Evolutionary conservation across 2,888 invertebrate species (phyloP).

Genomic region (Caenorhabditis wallacei): DNA sequence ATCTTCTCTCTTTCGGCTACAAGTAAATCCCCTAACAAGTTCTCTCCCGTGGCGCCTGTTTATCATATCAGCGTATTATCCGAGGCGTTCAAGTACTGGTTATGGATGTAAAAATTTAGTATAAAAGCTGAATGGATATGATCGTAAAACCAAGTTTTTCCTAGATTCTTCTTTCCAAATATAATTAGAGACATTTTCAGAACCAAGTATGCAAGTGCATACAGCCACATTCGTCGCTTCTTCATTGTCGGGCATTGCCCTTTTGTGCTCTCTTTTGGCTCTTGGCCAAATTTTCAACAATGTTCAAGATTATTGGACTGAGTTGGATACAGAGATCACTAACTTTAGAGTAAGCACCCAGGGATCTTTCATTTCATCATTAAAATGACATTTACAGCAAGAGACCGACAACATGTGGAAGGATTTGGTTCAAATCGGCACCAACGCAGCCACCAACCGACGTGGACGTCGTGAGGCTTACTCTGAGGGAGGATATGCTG

Average conservation of each 20-base stretch:
- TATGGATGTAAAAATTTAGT: constrained; percentile 25
- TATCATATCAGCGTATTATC: constrained; percentile 48
- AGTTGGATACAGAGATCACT: constrained; percentile 71
- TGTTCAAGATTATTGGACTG: constrained; percentile 74
- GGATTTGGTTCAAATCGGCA: constrained; percentile 76
- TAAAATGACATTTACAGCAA: constrained; percentile 39
- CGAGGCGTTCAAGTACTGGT: constrained; percentile 39
- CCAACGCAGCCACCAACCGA: constrained; percentile 28
- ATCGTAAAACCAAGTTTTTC: constrained; percentile 19
- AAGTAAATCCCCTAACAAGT: constrained; percentile 26
- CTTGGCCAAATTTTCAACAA: constrained; percentile 72
- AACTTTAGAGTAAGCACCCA: constrained; percentile 64
- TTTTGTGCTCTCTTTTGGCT: constrained; percentile 70
- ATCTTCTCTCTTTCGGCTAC: constrained; percentile 3
- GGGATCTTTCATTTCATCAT: background rate
- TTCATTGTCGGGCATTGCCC: constrained; percentile 70
- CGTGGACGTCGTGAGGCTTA: constrained; percentile 68
- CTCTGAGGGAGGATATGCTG: constrained; percentile 53
- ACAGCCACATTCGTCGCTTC: constrained; percentile 74
- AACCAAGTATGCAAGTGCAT: constrained; percentile 71
- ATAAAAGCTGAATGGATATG: constrained; percentile 30
- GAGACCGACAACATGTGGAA: constrained; percentile 81
- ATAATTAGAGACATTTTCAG: constrained; percentile 18
- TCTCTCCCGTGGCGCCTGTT: constrained; percentile 28
- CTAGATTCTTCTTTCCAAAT: constrained; percentile 3